A percentile compares a stretch with the other conserved stretches of the same genome.
Evolutionary conservation across 2,888 invertebrate genomes (phyloP).

Genomic region (Poecilus cupreus): DNA sequence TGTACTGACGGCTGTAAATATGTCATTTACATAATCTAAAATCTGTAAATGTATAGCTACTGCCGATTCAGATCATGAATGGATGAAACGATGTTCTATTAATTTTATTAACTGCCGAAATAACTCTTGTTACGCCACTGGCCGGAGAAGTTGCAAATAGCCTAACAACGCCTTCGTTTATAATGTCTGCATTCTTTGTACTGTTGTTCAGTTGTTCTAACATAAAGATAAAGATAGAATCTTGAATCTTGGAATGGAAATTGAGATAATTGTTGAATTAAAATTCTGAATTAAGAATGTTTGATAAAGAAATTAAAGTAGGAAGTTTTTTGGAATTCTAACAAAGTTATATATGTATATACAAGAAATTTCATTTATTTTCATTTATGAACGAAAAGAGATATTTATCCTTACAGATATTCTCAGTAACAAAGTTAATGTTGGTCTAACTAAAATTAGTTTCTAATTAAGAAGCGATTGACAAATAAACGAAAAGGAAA

Average conservation of each 20-base stretch:
- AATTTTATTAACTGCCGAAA: too few relatives aligned
- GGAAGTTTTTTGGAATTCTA: not conserved
- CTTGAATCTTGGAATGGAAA: not conserved
- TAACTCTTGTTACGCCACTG: too few relatives aligned
- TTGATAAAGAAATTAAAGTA: not conserved
- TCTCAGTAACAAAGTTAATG: too few relatives aligned
- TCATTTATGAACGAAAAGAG: too few relatives aligned
- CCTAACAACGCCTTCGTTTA: not conserved
- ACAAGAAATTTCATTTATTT: too few relatives aligned
- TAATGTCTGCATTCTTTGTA: not conserved
- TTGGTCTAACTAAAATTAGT: not conserved
- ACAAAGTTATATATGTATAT: not conserved
- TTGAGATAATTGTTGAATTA: constrained; percentile 21
- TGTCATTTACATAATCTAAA: too few relatives aligned
- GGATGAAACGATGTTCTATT: too few relatives aligned
- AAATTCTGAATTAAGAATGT: constrained; percentile 16
- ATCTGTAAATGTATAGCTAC: too few relatives aligned
- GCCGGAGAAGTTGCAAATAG: not conserved
- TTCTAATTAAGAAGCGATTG: not conserved
- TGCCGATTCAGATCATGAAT: not conserved
- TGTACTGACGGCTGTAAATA: too few relatives aligned
- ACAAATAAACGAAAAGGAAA: not conserved
- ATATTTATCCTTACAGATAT: too few relatives aligned
- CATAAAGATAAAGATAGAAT: not conserved
- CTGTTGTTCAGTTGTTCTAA: constrained; percentile 2